These are phyloP conservation scores for Gastracanthus pulcherrimus DNA, from an alignment of 2,888 invertebrate genomes.

Conservation along the genomic window DNA sequence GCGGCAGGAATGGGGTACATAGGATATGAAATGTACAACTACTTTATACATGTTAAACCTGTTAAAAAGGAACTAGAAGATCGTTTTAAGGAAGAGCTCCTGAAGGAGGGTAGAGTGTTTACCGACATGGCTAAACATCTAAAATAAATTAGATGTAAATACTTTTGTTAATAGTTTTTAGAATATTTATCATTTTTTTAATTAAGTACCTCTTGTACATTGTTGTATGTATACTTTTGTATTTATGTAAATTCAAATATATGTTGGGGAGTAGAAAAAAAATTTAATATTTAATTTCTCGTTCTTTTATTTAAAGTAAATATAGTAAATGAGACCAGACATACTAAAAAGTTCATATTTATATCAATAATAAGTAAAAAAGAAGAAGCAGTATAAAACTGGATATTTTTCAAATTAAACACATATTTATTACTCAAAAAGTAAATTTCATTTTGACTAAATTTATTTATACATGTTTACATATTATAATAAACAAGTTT, in stretches of 20 bases:
- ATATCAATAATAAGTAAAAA: no score
- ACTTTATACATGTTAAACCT: slow-evolving; percentile 78
- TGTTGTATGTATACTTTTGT: background rate
- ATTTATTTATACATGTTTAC: no score
- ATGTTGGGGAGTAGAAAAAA: background rate
- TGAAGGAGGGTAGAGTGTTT: slow-evolving; percentile 55
- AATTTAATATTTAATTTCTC: background rate
- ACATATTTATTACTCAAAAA: no score
- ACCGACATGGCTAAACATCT: background rate
- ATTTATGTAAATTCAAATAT: background rate
- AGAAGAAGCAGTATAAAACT: no score
- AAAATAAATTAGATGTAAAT: background rate
- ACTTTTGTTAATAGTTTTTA: slow-evolving; percentile 15
- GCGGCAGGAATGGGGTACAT: background rate
- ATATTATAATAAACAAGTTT: no score
- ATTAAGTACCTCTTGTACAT: slow-evolving; percentile 9
- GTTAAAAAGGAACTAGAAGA: slow-evolving; percentile 70
- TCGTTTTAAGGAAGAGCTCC: slow-evolving; percentile 69
- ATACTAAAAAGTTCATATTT: no score
- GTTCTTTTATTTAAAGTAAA: background rate
- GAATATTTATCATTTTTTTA: background rate
- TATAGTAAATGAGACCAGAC: background rate
- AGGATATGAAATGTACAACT: slow-evolving; percentile 73
- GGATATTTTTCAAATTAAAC: no score
- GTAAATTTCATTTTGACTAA: no score